These are phyloP conservation scores for Gymnosoma rotundatum DNA, from an alignment of 2,888 invertebrate species.

Conservation along the genomic window DNA sequence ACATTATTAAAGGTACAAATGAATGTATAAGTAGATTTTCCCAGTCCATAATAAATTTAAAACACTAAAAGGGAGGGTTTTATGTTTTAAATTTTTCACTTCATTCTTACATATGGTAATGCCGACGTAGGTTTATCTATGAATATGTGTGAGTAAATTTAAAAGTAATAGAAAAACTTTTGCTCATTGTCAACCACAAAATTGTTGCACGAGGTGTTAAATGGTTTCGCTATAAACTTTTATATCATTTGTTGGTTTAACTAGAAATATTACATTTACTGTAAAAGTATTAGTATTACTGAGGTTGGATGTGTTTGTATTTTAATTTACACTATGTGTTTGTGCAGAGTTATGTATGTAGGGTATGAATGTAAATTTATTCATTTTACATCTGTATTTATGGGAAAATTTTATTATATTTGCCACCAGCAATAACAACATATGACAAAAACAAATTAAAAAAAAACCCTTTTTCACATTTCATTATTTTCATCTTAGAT, in stretches of 20 bases:
- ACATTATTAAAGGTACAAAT: constrained; percentile 64
- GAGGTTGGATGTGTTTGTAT: constrained; percentile 7
- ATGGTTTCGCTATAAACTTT: constrained; percentile 74
- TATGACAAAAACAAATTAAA: constrained; percentile 24
- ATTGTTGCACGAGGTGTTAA: constrained; percentile 81
- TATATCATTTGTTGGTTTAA: constrained; percentile 69
- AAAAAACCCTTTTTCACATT: constrained; percentile 71
- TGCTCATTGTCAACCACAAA: constrained; percentile 80
- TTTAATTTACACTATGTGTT: neutral
- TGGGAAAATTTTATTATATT: constrained; percentile 60
- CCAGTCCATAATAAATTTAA: constrained; percentile 16
- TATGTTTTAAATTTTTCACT: constrained; percentile 43
- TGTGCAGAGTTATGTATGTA: constrained; percentile 27
- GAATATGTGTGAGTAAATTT: neutral
- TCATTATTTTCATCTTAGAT: constrained; percentile 74
- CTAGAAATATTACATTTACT: constrained; percentile 35
- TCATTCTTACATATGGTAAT: constrained; percentile 25
- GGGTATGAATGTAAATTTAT: constrained; percentile 59
- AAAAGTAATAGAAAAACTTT: constrained; percentile 56
- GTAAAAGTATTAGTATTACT: neutral
- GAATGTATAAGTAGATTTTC: constrained; percentile 42
- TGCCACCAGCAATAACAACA: constrained; percentile 52
- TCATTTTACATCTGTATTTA: constrained; percentile 46
- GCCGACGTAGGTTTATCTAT: constrained; percentile 11
- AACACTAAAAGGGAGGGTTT: constrained; percentile 61